Percentiles rank a stretch among this genome's conserved stretches.
Evolutionary conservation across 2,888 invertebrate genomes (phyloP).

Genomic region (Lepidochitona cinerea): DNA sequence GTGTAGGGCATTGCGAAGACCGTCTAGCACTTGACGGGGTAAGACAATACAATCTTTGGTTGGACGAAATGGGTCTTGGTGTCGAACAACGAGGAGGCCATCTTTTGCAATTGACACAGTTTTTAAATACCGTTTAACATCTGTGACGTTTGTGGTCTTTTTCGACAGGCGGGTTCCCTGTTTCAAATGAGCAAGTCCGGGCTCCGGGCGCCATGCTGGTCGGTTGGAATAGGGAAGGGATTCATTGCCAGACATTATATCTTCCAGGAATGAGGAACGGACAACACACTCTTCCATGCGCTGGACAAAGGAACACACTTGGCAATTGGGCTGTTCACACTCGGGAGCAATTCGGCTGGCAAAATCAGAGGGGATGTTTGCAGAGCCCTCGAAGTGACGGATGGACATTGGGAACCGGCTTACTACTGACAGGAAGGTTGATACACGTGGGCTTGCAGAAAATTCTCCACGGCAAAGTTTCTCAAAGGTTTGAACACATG

Average conservation of each 20-base stretch:
- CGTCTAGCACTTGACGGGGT: conserved; percentile 20
- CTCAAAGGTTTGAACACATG: conserved; percentile 41
- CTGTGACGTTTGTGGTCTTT: conserved; percentile 21
- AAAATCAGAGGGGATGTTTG: conserved; percentile 34
- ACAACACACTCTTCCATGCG: conserved; percentile 35
- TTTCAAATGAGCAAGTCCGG: conserved; percentile 18
- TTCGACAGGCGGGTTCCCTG: conserved; percentile 36
- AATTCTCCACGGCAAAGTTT: conserved; percentile 39
- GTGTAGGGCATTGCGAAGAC: conserved; percentile 16
- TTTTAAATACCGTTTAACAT: conserved; percentile 30
- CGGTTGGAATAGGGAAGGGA: conserved; percentile 27
- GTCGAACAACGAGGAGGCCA: no score
- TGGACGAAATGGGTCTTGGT: no score
- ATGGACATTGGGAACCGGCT: conserved; percentile 20
- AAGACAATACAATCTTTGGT: no score
- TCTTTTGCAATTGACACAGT: no score
- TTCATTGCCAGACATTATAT: conserved; percentile 10
- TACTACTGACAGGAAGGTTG: conserved; percentile 31
- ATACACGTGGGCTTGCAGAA: conserved; percentile 31
- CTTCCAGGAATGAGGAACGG: conserved; percentile 2
- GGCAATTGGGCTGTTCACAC: conserved; percentile 29
- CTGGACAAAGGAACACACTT: no score
- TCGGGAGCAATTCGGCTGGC: conserved; percentile 31
- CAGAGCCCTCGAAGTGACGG: conserved; percentile 21
- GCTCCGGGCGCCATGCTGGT: conserved; percentile 19